Conservation (phyloP, 2,113 vertebrate genomes). For the Athene noctua region DNA sequence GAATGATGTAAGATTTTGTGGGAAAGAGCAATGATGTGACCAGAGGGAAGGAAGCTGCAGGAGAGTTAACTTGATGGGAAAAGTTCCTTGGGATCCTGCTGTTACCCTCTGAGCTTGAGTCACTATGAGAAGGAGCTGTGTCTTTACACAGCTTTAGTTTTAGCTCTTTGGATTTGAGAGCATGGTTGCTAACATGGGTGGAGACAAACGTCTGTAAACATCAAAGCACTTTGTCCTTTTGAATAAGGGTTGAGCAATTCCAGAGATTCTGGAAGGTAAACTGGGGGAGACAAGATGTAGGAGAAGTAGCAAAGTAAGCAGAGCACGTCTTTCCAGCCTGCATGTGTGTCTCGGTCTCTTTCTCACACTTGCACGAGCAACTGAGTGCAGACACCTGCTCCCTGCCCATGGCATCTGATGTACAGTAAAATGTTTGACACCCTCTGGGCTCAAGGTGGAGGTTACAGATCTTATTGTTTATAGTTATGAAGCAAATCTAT, state of each 20-base stretch:
- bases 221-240: background rate
- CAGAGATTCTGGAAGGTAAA: background rate
- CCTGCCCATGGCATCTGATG: background rate
- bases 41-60: background rate
- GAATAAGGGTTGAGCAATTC: background rate
- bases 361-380: background rate
- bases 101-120: background rate
- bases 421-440: background rate
- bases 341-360: background rate
- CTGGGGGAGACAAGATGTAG: background rate
- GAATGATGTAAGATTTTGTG: background rate
- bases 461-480: background rate
- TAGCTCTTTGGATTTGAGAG: background rate
- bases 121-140: background rate
- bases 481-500: background rate
- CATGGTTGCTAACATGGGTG: rapidly evolving
- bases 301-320: background rate
- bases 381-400: background rate
- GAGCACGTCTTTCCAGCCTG: background rate
- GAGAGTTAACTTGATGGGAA: background rate
- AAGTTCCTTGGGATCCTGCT: background rate
- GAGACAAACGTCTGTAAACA: background rate
- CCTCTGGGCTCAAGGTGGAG: background rate
- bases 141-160: background rate
- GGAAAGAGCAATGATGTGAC: background rate